A percentile compares a stretch with the other conserved stretches of the same genome.
Evolutionary conservation across 2,113 vertebrate genomes (phyloP).

Genomic region (Alosa alosa): DNA sequence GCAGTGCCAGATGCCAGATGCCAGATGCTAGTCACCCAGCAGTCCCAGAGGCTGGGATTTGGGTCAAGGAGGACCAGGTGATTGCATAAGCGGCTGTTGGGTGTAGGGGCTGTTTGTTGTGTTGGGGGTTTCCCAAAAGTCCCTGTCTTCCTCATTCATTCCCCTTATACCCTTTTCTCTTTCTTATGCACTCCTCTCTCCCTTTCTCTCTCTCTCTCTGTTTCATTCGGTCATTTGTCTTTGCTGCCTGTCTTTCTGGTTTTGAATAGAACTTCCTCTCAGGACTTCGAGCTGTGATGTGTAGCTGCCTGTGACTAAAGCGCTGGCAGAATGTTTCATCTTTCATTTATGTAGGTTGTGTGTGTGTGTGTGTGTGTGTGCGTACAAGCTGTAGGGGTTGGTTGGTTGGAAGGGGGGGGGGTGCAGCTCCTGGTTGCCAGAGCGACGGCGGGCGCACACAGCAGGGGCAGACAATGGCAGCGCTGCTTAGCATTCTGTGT

Average conservation of each 20-base stretch:
- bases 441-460: slow-evolving; percentile 68
- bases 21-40: too few species aligned
- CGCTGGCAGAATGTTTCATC: neutral
- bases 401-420: slow-evolving; percentile 49
- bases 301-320: neutral
- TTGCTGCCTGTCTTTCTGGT: neutral
- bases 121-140: too few species aligned
- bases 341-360: slow-evolving; percentile 3
- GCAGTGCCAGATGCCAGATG: neutral
- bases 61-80: neutral
- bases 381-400: neutral
- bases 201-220: slow-evolving; percentile 16
- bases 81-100: neutral
- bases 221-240: neutral
- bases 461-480: slow-evolving; percentile 71
- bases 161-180: neutral
- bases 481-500: slow-evolving; percentile 75
- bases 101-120: neutral
- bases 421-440: slow-evolving; percentile 63
- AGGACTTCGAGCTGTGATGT: neutral
- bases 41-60: neutral
- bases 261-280: neutral
- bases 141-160: neutral
- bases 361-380: slow-evolving; percentile 33
- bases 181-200: neutral